Conservation (phyloP, 2,888 invertebrate species). For the Monopis laevigella region DNA sequence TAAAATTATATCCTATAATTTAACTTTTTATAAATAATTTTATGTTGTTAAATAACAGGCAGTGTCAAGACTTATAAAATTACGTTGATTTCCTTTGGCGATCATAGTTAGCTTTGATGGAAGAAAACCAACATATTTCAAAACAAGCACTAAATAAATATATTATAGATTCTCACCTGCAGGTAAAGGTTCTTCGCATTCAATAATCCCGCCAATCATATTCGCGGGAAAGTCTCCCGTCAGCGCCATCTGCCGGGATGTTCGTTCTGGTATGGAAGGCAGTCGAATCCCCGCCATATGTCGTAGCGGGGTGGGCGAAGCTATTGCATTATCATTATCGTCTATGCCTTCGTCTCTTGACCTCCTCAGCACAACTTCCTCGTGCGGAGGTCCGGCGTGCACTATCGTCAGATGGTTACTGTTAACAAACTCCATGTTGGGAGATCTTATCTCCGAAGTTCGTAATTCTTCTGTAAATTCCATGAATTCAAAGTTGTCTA, state of each 20-base stretch:
- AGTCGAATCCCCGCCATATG: conserved; percentile 79
- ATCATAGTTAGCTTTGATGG: no score
- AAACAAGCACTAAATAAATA: not conserved
- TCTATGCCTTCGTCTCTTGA: conserved; percentile 44
- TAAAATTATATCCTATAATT: no score
- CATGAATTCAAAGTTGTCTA: conserved; percentile 55
- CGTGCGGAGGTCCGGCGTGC: conserved; percentile 58
- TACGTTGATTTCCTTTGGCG: no score
- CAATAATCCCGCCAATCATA: conserved; percentile 66
- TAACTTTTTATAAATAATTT: no score
- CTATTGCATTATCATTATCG: conserved; percentile 55
- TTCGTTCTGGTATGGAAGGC: conserved; percentile 84
- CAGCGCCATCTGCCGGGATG: conserved; percentile 63
- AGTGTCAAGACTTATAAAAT: no score
- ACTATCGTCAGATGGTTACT: conserved; percentile 67
- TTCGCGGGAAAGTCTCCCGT: conserved; percentile 63
- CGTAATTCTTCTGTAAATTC: conserved; percentile 58
- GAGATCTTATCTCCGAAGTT: conserved; percentile 61
- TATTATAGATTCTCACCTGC: conserved; percentile 69
- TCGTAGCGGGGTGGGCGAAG: conserved; percentile 70
- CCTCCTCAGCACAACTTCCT: conserved; percentile 55
- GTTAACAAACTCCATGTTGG: conserved; percentile 64
- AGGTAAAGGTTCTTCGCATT: conserved; percentile 84
- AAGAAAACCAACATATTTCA: no score
- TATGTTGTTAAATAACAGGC: no score